Base-by-base conservation (phyloP, 2,113 vertebrate species). In the Dromiciops gliroides region DNA sequence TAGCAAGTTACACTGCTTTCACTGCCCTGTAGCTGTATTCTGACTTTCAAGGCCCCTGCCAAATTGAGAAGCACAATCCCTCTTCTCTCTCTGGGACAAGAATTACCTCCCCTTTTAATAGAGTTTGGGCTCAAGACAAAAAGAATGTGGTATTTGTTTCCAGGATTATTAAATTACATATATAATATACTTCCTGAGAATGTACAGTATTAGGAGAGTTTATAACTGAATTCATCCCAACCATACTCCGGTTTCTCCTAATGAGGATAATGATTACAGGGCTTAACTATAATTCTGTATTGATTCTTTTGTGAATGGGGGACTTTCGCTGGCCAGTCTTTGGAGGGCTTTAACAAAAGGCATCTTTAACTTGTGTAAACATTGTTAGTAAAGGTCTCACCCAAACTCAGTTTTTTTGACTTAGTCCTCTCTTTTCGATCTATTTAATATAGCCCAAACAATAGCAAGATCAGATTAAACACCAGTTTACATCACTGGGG, bases 261-360 rank as follows among this genome's bases (percentile, higher is more conserved):
- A 99, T 99, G 99, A 99, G 98, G 99, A 98, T 99, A 98, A 99
- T 99, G 99, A 99, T 99, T 99, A 98, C 98, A 99, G 97, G 99
- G 99, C 99, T 99, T 99, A 99, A 98, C 98, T 98, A 98, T 99
- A 99, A 99, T 99, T 98, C 98, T 93, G 98, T 98, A 98, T 98
- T 98, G 99, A 99, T 98, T 99, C 99, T 99, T 99, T 98, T 26
- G 94, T 96, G 97, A 99, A 99, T 98, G 98, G 98, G 98, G 97
- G 98, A 96, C 98, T 98, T 95, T 97, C 98, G 98, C 98, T 99
- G 98, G 99, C 99, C 99, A 96, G 95, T 94, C 48, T 88, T 50
- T n/a, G 67, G 89, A 97, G 93, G 19, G 50, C 96, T 97, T 96
- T 97, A 98, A 98, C 99, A 99, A 98, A 98, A 98, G 98, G 97